Base-by-base conservation (phyloP, 2,113 vertebrate species). In the Muscicapa adusta region DNA sequence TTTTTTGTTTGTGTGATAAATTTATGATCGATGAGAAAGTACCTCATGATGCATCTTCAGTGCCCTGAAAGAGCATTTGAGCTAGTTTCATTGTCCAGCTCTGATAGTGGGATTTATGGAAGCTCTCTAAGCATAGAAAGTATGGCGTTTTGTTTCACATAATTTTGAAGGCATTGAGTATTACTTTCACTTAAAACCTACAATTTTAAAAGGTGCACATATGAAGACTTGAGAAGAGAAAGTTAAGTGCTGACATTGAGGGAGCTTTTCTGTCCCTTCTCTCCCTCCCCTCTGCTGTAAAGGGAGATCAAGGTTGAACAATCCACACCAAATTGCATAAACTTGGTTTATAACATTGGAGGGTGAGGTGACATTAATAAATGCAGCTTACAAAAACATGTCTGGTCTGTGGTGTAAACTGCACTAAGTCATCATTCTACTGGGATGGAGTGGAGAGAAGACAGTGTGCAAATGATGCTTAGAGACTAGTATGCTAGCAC, bases 401-500 rank as follows among this genome's bases (percentile, higher is more conserved):
- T 34, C 50, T 91, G 36, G 10, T 54, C 22, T 1, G 0, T 45
- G 29, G 25, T 53, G 9, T 61, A 58, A 51, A 54, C 29, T 50
- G 10, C 33, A 6, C 12, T 22, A 7, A 24, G 3, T 31, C 28
- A 70, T 31, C 28, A 70, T 71, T 10, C 20, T 74, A 1, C 50
- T 57, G 50, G 43, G 24, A 23, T 57, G n/a, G 25, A 68, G 8
- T 9, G 14, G 25, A 68, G 8, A 8, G 14, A 34, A 42, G 18
- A 38, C 10, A 20, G 2, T 7, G 25, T 58, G 76, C 12, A 36
- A 51, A 77, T 67, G 53, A 40, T 31, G 15, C 18, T 67, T 63
- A 6, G 5, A 58, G 19, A 8, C 12, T 16, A 9, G 31, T 9
- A 17, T 7, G 10, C 10, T 67, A 6, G 1, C 8, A 22, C 8